Base-by-base conservation (phyloP, 1,140 invertebrate species). In the Bombyx mandarina region DNA sequence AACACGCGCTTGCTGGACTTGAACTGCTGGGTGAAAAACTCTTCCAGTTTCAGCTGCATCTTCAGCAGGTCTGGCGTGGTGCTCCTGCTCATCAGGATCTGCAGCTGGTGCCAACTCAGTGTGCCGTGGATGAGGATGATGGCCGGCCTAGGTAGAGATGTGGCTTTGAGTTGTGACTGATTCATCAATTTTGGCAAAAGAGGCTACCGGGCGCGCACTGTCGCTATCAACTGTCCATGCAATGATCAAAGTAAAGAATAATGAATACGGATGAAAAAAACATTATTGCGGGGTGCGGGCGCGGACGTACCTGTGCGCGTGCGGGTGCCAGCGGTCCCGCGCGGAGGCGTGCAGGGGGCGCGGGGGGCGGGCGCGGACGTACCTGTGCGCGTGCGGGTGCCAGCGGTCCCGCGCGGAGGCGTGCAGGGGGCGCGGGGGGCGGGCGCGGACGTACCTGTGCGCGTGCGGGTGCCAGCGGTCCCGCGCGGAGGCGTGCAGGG, bases 21-120 rank as follows among this genome's bases (percentile, higher is more conserved):
- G 79, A 98, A 97, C 86, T 98, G 96, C 76, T 98, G 96, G 51
- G 94, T 94, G 79, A 99, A 99, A 88, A 99, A 99, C 88, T 99
- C 97, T 72, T 99, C 97, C 7, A 99, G 89, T 82, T 98, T 98
- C 56, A 95, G 93, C 75, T 95, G 96, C 95, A 99, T 98, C 88
- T 99, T 99, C 2, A 99, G 88, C 26, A 99, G 88, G 88, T 99
- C 98, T 0, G 97, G 96, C 0, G 97, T 99, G 0, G 98, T 99
- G 35, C 97, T 98, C 82, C 97, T 95, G 10, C 95, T 97, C 70
- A 99, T 98, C 91, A 99, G 94, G 26, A 99, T 91, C 88, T 99
- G 97, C 9, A 98, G 90, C 81, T 98, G 96, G 76, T 98, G 96
- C 98, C 97, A 99, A 47, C 91, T 91, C 45, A 99, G 88, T 69